Percentiles rank a stretch among this genome's conserved stretches.
Conservation (phyloP, 2,113 vertebrate genomes). For the Gavia stellata region DNA sequence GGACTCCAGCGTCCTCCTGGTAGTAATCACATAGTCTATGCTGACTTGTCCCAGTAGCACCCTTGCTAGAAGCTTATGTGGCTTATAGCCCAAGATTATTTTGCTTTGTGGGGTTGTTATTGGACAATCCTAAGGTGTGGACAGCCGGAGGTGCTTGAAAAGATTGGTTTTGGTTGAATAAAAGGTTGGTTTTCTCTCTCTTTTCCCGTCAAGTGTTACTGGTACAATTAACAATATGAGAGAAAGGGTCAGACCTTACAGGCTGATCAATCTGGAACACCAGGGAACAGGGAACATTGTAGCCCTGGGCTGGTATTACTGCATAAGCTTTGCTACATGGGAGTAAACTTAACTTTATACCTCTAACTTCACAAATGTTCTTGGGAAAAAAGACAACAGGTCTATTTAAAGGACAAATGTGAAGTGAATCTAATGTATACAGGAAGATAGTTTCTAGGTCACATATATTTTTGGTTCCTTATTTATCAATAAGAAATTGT, state of each 20-base stretch:
- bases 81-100: neutral
- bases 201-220: neutral
- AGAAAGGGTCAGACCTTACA: neutral
- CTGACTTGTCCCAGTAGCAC: neutral
- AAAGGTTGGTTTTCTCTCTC: neutral
- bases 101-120: neutral
- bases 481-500: neutral
- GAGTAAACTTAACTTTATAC: neutral
- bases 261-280: neutral
- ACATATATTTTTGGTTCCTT: neutral
- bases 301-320: neutral
- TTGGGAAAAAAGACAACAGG: neutral
- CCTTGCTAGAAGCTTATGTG: neutral
- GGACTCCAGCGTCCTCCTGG: neutral
- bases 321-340: neutral
- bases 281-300: accelerated
- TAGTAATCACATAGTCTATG: neutral
- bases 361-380: neutral
- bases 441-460: neutral
- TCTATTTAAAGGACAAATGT: neutral
- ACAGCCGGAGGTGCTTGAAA: neutral
- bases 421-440: neutral
- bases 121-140: neutral
- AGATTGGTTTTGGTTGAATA: neutral
- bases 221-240: neutral